These are phyloP conservation scores for Caerostris extrusa DNA, from an alignment of 1,140 invertebrate species.

Conservation along the genomic window DNA sequence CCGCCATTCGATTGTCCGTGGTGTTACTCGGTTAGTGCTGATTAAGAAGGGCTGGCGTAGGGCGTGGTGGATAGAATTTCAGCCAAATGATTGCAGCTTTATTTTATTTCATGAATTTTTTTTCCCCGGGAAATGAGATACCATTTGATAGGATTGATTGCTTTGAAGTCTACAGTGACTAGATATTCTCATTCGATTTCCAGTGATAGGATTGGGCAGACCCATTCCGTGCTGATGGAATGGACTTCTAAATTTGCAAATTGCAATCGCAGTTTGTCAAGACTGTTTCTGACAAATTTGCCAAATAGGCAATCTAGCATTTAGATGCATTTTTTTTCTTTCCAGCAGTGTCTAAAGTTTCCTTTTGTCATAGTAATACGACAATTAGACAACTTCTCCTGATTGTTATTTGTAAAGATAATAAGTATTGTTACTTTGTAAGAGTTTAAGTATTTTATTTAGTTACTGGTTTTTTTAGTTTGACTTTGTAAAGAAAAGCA, in stretches of 20 bases:
- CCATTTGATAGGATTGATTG: slow-evolving; percentile 21
- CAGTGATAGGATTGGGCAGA: background rate
- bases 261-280: background rate
- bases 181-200: background rate
- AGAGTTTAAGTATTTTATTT: no score
- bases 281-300: no score
- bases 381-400: no score
- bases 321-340: no score
- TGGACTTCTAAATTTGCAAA: background rate
- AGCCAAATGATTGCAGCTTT: background rate
- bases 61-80: background rate
- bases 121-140: slow-evolving; percentile 14
- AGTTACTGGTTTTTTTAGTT: no score
- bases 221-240: background rate
- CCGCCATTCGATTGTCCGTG: background rate
- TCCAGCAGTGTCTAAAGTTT: no score
- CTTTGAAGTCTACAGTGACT: background rate
- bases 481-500: no score
- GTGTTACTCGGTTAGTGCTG: slow-evolving; percentile 16
- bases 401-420: no score
- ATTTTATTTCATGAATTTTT: background rate
- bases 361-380: no score
- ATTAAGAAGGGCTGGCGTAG: background rate
- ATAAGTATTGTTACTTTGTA: no score
- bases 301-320: no score